phyloP scores from a whole-genome alignment of 2,113 vertebrate species.

The Atrichornis clamosus region DNA sequence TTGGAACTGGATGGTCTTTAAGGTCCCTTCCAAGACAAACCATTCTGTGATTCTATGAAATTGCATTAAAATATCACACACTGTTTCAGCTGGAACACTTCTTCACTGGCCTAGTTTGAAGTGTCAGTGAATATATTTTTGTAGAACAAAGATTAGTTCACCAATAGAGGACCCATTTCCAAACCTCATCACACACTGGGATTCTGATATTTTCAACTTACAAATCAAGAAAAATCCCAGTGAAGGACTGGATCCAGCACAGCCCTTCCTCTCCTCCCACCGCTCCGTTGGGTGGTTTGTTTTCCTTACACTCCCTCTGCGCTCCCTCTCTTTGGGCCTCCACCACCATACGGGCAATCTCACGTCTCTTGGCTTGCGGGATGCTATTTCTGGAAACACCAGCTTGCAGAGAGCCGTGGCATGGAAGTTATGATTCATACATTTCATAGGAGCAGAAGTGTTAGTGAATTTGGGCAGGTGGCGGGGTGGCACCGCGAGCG shows the following conservation, averaged over 20 bases:
- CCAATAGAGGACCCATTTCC: background rate
- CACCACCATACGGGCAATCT: background rate
- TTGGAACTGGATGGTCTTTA: background rate
- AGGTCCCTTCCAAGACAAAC: background rate
- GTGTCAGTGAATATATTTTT: background rate
- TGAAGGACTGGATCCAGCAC: background rate
- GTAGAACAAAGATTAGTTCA: background rate
- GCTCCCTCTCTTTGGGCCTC: constrained; percentile 18
- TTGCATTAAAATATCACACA: background rate
- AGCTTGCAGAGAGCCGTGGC: background rate
- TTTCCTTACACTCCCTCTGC: background rate
- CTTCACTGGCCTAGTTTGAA: background rate
- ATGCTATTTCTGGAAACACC: constrained; percentile 49
- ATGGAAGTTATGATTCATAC: constrained; percentile 54
- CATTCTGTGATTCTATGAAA: background rate
- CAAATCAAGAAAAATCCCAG: background rate
- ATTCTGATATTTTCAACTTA: background rate
- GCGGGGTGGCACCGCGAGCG: background rate
- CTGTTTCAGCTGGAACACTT: background rate
- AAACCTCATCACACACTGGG: background rate
- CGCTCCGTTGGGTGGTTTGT: accelerated
- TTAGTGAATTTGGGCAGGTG: constrained; percentile 55
- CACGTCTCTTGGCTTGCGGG: constrained; percentile 34
- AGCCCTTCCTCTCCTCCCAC: background rate
- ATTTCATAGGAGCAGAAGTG: constrained; percentile 29